These are phyloP conservation scores for Hyaena hyaena DNA, from an alignment of 2,113 vertebrate species.

Conservation along the genomic window DNA sequence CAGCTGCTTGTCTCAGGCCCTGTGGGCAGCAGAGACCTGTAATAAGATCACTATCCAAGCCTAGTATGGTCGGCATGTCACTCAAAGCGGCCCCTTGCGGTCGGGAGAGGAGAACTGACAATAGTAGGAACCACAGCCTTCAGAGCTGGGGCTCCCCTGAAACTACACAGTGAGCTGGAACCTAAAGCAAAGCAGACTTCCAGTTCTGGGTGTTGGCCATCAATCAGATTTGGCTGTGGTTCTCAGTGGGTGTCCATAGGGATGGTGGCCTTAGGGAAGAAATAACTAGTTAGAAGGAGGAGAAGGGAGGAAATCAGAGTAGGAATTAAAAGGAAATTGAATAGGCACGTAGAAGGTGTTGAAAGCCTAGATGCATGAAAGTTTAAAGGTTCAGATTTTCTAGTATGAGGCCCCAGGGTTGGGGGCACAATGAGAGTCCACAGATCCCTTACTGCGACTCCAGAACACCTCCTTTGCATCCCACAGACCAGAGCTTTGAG, in stretches of 20 bases:
- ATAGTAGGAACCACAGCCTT: constrained; percentile 14
- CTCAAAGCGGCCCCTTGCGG: constrained; percentile 50
- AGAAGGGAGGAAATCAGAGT: neutral
- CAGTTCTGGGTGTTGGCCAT: constrained; percentile 44
- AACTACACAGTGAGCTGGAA: constrained; percentile 64
- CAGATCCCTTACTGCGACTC: neutral
- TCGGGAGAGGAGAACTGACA: constrained; percentile 28
- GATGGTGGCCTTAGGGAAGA: constrained; percentile 55
- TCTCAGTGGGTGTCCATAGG: constrained; percentile 52
- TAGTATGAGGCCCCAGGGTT: neutral
- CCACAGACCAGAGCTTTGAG: neutral
- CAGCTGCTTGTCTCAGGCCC: constrained; percentile 66
- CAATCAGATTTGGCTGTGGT: constrained; percentile 54
- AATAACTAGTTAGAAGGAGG: constrained; percentile 37
- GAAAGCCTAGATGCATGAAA: neutral
- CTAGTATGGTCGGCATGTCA: constrained; percentile 37
- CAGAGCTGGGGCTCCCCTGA: constrained; percentile 15
- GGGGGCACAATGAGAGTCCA: neutral
- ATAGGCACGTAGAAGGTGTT: neutral
- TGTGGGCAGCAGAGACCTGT: constrained; percentile 59
- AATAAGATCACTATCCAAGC: constrained; percentile 72
- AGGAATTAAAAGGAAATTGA: constrained; percentile 47
- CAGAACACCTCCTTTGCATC: neutral
- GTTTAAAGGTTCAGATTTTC: constrained; percentile 11
- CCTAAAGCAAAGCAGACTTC: constrained; percentile 58